Evolutionary conservation across 2,888 invertebrate genomes (phyloP).

Genomic region (Ctena decussata): DNA sequence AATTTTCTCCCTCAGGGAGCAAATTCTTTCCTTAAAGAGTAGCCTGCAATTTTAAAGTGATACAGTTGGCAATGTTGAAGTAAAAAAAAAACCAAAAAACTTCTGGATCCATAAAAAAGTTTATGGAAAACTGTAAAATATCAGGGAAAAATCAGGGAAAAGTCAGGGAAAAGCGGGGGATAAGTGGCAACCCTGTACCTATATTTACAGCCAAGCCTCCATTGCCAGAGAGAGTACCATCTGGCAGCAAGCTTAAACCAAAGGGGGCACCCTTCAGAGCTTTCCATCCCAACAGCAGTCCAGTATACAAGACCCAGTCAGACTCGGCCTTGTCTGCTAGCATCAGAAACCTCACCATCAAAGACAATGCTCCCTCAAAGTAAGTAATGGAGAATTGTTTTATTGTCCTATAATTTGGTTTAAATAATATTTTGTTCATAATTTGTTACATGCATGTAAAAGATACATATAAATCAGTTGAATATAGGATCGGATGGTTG

Average conservation of each 20-base stretch:
- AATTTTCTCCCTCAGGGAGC: neutral
- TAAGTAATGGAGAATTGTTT: too few species aligned
- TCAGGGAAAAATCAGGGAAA: neutral
- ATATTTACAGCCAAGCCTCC: constrained; percentile 58
- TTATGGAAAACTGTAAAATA: neutral
- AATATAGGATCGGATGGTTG: too few species aligned
- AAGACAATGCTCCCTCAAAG: too few species aligned
- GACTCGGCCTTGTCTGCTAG: constrained; percentile 70
- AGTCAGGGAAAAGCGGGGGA: too few species aligned
- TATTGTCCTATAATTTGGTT: too few species aligned
- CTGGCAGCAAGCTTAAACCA: constrained; percentile 55
- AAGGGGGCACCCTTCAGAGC: constrained; percentile 61
- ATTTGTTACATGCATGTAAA: too few species aligned
- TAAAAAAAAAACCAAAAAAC: neutral
- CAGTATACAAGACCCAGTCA: constrained; percentile 77
- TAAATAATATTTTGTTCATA: too few species aligned
- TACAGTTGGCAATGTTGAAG: neutral
- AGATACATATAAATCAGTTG: too few species aligned
- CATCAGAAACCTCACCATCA: constrained; percentile 67
- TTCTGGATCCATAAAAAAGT: neutral
- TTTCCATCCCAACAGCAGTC: constrained; percentile 74
- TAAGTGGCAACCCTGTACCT: neutral
- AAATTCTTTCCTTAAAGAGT: neutral
- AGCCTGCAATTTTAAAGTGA: neutral
- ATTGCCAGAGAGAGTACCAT: constrained; percentile 62